Evolutionary conservation across 2,113 vertebrate genomes (phyloP).

Genomic region (Edolisoma coerulescens): DNA sequence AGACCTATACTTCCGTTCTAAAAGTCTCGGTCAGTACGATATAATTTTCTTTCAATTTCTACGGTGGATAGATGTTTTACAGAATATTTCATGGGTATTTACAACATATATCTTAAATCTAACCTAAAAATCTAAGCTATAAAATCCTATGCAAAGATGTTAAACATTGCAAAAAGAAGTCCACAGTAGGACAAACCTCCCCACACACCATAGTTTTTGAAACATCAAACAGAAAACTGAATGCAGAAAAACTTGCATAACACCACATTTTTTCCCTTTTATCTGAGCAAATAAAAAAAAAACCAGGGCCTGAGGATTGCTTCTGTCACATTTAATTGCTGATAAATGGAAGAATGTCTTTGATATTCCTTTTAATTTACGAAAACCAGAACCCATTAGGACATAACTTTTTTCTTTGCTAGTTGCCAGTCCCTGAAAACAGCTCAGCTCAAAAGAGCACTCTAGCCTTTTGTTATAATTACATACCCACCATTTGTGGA

Average conservation of each 20-base stretch:
- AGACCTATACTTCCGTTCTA: not conserved
- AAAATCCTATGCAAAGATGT: not conserved
- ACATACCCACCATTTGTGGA: not conserved
- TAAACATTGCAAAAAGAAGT: not conserved
- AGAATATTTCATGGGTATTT: not conserved
- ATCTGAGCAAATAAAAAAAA: not conserved
- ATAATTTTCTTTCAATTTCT: not conserved
- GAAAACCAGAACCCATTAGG: not conserved
- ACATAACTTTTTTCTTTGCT: not conserved
- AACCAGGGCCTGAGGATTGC: not conserved
- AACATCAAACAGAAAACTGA: not conserved
- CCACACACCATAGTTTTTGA: not conserved
- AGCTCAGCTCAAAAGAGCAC: not conserved
- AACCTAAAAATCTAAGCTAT: not conserved
- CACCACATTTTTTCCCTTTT: not conserved
- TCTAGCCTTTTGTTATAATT: not conserved
- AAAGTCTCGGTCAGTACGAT: rapidly evolving
- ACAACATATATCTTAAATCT: not conserved
- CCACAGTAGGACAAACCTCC: not conserved
- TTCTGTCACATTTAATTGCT: not conserved
- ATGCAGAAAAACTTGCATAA: not conserved
- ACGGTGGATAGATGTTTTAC: not conserved
- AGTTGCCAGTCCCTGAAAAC: not conserved
- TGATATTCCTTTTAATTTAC: not conserved
- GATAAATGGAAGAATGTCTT: not conserved